Base-by-base conservation (phyloP, 2,888 invertebrate genomes). In the Sinelater perroti region DNA sequence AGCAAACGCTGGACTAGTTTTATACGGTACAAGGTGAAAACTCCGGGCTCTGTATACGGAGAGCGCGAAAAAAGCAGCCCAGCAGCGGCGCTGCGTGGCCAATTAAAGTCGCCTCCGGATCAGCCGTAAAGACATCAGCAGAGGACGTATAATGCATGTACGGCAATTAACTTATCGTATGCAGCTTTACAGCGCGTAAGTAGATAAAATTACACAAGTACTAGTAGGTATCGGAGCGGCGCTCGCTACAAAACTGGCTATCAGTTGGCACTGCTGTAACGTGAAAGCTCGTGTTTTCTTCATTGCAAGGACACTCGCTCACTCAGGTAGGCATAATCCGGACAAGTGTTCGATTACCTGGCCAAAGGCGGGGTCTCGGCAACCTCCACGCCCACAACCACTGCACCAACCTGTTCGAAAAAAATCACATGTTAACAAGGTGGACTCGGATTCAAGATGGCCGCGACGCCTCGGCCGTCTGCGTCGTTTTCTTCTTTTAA, bases 371-470 rank as follows among this genome's bases (percentile, higher is more conserved):
- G 66, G 61, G 72, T 68, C 63, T 61, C 54, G 18, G 40, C 26
- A 52, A 61, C 57, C 67, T 67, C 72, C 74, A 72, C 75, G 69
- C 75, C 76, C 72, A 65, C 70, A 64, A 50, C 67, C 67, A 71
- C 70, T 72, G 70, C 67, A 68, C 64, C 70, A 74, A 77, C 75
- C 75, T 72, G 75, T 75, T 75, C 70, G 66, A 67, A 73, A 75
- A 74, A 75, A 75, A 75, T 74, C 67, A 65, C 74, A 66, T 77
- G 76, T 75, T 76, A 76, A 76, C 76, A 76, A 75, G 72, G 67
- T 68, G 68, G 71, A 72, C 71, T 61, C 68, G 70, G 65, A 68
- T 71, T 72, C 76, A 77, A 77, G 77, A 77, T 77, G 77, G 77
- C 75, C 71, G 72, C 72, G 74, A 75, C 75, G 74, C 75, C 75